Evolutionary conservation across 2,888 invertebrate genomes (phyloP).

Genomic region (Catocala fraxini): DNA sequence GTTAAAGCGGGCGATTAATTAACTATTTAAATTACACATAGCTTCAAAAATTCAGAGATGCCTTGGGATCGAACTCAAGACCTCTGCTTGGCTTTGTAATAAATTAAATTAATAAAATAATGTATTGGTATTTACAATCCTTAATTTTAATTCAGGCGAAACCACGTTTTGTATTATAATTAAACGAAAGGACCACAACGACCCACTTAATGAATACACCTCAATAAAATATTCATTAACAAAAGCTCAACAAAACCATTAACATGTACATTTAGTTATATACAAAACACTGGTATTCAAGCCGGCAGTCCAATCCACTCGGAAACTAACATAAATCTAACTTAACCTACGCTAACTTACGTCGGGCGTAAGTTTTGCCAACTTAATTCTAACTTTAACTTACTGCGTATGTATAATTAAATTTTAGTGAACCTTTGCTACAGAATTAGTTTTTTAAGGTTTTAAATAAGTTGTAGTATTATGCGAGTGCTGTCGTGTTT

Average conservation of each 20-base stretch:
- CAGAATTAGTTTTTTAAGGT: conserved; percentile 23
- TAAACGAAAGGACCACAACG: no score
- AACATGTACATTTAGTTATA: conserved; percentile 1
- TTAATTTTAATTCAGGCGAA: no score
- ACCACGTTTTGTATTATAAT: no score
- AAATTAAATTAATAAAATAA: no score
- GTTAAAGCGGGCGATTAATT: no score
- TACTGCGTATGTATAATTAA: conserved; percentile 56
- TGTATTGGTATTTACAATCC: no score
- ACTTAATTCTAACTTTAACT: conserved; percentile 71
- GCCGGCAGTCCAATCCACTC: conserved; percentile 55
- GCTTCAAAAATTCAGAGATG: no score
- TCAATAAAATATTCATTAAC: conserved; percentile 1
- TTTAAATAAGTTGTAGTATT: conserved; percentile 11
- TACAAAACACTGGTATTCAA: conserved; percentile 20
- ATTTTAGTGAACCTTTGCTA: conserved; percentile 45
- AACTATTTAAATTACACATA: no score
- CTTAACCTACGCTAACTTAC: conserved; percentile 71
- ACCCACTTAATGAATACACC: no score
- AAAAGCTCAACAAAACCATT: conserved; percentile 8
- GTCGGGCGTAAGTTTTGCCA: conserved; percentile 62
- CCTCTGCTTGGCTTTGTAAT: no score
- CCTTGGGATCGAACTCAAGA: no score
- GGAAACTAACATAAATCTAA: conserved; percentile 71
- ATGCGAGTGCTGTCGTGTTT: conserved; percentile 21